Conservation (phyloP, 2,113 vertebrate species). For the Acinonyx jubatus region DNA sequence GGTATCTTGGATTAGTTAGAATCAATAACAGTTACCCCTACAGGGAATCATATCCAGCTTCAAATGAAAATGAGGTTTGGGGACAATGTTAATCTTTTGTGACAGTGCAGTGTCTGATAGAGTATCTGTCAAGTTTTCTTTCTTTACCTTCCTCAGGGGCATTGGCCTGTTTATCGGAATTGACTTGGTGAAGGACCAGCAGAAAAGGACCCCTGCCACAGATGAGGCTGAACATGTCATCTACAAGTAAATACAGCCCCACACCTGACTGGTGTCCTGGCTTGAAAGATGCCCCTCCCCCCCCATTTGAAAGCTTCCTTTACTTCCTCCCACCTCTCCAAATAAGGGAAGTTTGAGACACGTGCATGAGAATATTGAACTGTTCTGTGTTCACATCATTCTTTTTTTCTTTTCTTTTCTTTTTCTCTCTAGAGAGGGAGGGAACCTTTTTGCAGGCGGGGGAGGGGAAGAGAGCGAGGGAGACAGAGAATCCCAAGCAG, state of each 20-base stretch:
- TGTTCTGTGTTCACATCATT: not conserved
- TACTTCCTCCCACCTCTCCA: not conserved
- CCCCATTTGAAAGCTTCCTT: not conserved
- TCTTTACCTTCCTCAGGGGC: conserved; percentile 82
- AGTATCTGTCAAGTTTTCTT: not conserved
- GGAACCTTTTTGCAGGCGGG: no score
- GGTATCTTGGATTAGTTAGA: not conserved
- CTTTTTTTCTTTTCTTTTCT: not conserved
- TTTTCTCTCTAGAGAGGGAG: not conserved
- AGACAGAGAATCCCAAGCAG: no score
- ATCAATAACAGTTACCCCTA: not conserved
- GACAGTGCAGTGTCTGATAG: not conserved
- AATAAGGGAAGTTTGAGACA: not conserved
- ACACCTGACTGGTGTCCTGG: not conserved
- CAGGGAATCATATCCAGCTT: not conserved
- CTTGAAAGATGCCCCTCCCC: no score
- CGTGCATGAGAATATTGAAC: no score
- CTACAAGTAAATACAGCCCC: conserved; percentile 83
- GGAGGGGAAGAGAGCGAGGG: not conserved
- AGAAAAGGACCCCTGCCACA: conserved; percentile 92
- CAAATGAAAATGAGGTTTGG: not conserved
- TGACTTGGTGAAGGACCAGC: conserved; percentile 93
- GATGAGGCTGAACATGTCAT: conserved; percentile 96
- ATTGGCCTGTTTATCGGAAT: conserved; percentile 94
- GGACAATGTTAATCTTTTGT: not conserved